Conservation (phyloP, 2,888 invertebrate genomes). For the Axea sp. region DNA sequence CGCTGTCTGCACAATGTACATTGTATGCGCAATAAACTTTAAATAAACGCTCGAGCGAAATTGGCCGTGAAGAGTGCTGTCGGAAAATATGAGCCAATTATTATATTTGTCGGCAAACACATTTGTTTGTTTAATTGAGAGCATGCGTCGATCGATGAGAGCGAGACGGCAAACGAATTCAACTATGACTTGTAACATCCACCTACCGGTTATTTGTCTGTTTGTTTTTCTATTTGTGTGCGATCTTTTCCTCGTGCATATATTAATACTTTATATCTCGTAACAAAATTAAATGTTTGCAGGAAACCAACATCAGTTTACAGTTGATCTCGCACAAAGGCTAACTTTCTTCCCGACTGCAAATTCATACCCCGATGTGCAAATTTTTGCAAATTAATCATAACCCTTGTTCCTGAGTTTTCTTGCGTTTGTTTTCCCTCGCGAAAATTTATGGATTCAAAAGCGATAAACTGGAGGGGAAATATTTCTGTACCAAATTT, state of each 20-base stretch:
- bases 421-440: too few species aligned
- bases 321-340: too few species aligned
- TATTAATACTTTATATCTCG: conserved; percentile 37
- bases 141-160: conserved; percentile 37
- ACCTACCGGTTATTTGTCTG: conserved; percentile 21
- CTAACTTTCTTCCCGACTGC: conserved; percentile 8
- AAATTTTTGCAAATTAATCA: conserved; percentile 7
- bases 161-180: conserved; percentile 1
- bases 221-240: conserved; percentile 42
- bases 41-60: conserved; percentile 61
- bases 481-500: too few species aligned
- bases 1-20: conserved; percentile 49
- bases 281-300: conserved; percentile 51
- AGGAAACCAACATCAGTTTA: conserved; percentile 23
- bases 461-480: too few species aligned
- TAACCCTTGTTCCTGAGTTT: too few species aligned
- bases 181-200: conserved; percentile 26
- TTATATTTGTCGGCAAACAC: conserved; percentile 70
- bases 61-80: conserved; percentile 61
- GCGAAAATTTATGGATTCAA: too few species aligned
- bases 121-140: conserved; percentile 69
- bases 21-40: conserved; percentile 54
- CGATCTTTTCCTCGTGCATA: conserved; percentile 31
- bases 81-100: conserved; percentile 70
- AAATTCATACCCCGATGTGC: conserved; percentile 19